Evolutionary conservation across 1,140 invertebrate genomes (phyloP).

Genomic region (Drosophila busckii): DNA sequence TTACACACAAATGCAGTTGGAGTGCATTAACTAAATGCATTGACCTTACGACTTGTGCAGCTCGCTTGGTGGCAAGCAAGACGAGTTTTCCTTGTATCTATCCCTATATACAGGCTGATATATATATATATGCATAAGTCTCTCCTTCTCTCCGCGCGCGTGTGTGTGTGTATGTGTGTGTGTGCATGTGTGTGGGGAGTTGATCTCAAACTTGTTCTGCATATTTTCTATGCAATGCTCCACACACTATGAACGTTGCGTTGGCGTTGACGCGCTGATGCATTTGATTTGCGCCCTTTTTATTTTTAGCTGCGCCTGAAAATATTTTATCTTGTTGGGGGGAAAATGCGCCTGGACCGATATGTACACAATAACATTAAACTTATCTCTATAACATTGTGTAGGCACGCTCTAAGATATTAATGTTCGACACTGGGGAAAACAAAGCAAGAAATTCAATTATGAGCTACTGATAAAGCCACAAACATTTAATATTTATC

Average conservation of each 20-base stretch:
- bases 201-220: slow-evolving; percentile 74
- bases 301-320: slow-evolving; percentile 55
- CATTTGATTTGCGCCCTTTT: slow-evolving; percentile 72
- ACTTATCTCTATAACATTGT: too few relatives aligned
- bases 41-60: slow-evolving; percentile 59
- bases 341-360: slow-evolving; percentile 17
- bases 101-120: too few relatives aligned
- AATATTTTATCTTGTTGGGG: slow-evolving; percentile 19
- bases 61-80: slow-evolving; percentile 65
- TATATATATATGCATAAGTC: slow-evolving; percentile 47
- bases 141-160: slow-evolving; percentile 4
- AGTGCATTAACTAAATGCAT: slow-evolving; percentile 73
- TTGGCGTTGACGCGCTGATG: slow-evolving; percentile 47
- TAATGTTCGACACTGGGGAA: too few relatives aligned
- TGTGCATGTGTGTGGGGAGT: slow-evolving; percentile 46
- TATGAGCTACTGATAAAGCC: too few relatives aligned
- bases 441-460: too few relatives aligned
- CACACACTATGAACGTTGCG: slow-evolving; percentile 37
- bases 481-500: too few relatives aligned
- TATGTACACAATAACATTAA: too few relatives aligned
- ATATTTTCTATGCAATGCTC: slow-evolving; percentile 62
- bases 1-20: slow-evolving; percentile 15
- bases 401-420: too few relatives aligned
- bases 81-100: slow-evolving; percentile 73
- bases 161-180: slow-evolving; percentile 11